Conservation (phyloP, 2,113 vertebrate genomes). For the Salvelinus fontinalis region DNA sequence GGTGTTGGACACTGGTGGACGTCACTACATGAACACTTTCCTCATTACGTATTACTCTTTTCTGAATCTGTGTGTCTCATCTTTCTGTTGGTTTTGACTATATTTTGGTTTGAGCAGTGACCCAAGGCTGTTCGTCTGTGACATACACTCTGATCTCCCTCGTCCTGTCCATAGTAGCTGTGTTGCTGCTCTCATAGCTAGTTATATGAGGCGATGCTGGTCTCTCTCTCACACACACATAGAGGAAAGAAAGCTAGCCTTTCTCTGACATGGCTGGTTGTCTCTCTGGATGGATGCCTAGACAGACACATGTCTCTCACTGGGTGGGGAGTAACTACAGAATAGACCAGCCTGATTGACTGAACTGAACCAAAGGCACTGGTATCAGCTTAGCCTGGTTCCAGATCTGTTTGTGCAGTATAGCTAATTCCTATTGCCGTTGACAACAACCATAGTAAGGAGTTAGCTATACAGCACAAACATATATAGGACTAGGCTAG, state of each 20-base stretch:
- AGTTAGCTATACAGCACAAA: no score
- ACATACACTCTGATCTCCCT: constrained; percentile 86
- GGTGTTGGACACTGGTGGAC: constrained; percentile 84
- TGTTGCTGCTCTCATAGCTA: constrained; percentile 87
- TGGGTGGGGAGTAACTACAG: constrained; percentile 36
- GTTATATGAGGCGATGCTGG: neutral
- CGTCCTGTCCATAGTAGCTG: constrained; percentile 84
- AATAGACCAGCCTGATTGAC: constrained; percentile 44
- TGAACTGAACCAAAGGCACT: constrained; percentile 57
- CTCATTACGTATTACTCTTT: constrained; percentile 63
- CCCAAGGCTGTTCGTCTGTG: constrained; percentile 83
- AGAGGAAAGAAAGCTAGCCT: constrained; percentile 39
- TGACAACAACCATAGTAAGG: no score
- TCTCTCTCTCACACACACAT: constrained; percentile 17
- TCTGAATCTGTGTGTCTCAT: constrained; percentile 61
- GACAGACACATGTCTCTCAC: constrained; percentile 32
- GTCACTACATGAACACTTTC: constrained; percentile 69
- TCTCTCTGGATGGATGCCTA: constrained; percentile 49
- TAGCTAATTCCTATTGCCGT: neutral
- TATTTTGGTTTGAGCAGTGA: constrained; percentile 70
- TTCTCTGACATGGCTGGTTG: constrained; percentile 50
- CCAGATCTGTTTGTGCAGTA: neutral
- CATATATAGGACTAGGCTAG: neutral
- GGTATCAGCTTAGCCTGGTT: constrained; percentile 29
- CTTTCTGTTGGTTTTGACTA: constrained; percentile 48